Evolutionary conservation across 2,797 vertebrate species (phyloP).

Genomic region (Phoxinus dragarum): DNA sequence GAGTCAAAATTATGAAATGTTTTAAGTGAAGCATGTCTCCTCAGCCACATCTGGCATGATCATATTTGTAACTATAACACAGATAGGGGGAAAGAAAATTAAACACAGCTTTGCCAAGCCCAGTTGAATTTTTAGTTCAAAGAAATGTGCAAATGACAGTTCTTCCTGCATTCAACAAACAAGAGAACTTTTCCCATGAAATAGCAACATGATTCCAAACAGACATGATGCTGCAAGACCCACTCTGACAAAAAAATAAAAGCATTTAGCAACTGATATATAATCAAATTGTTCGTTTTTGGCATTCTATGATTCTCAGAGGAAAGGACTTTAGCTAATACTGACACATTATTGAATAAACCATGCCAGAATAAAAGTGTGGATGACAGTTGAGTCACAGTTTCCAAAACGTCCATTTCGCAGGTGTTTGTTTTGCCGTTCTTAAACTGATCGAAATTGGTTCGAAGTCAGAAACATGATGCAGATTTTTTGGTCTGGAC

Average conservation of each 20-base stretch:
- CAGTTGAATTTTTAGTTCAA: conserved; percentile 60
- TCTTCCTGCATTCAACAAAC: conserved; percentile 71
- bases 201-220: conserved; percentile 64
- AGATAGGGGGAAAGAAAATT: conserved; percentile 72
- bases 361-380: background rate
- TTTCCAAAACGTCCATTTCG: conserved; percentile 5
- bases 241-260: conserved; percentile 70
- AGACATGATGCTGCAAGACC: conserved; percentile 62
- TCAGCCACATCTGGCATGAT: conserved; percentile 73
- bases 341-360: background rate
- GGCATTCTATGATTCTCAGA: background rate
- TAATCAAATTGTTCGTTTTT: conserved; percentile 35
- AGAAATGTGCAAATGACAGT: conserved; percentile 69
- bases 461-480: background rate
- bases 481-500: background rate
- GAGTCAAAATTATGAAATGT: conserved; percentile 68
- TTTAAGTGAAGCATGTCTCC: conserved; percentile 63
- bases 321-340: conserved; percentile 12
- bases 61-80: conserved; percentile 74
- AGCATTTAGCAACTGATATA: conserved; percentile 64
- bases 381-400: background rate
- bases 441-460: background rate
- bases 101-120: conserved; percentile 67
- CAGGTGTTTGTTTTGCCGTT: background rate
- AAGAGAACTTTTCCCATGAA: conserved; percentile 75